Evolutionary conservation across 2,888 invertebrate species (phyloP).

Genomic region (Didymodactylos carnosus): DNA sequence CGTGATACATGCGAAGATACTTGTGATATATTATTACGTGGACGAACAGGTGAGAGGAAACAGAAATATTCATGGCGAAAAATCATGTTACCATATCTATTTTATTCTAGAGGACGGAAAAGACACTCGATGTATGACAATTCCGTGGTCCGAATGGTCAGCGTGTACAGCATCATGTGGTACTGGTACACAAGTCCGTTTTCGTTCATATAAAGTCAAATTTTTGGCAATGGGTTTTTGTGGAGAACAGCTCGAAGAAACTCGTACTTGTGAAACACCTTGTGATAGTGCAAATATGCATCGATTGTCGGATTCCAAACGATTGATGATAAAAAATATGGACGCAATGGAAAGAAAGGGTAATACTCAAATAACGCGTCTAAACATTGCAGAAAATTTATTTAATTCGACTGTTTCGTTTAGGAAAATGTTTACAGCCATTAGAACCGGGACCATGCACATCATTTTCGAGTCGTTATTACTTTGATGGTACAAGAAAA

Average conservation of each 20-base stretch:
- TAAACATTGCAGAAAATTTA: not conserved
- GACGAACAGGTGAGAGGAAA: not conserved
- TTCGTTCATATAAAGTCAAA: conserved; percentile 35
- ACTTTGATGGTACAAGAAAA: conserved; percentile 51
- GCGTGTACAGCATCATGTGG: conserved; percentile 62
- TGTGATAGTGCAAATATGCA: not conserved
- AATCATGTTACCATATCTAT: not conserved
- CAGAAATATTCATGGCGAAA: conserved; percentile 17
- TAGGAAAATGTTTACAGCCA: conserved; percentile 12
- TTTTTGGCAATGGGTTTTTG: conserved; percentile 4
- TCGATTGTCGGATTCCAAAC: not conserved
- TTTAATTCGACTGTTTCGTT: not conserved
- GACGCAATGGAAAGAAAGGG: not conserved
- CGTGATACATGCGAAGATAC: conserved; percentile 14
- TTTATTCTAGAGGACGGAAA: conserved; percentile 12
- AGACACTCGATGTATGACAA: conserved; percentile 45
- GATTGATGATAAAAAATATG: not conserved
- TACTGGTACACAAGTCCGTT: conserved; percentile 38
- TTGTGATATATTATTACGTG: conserved; percentile 12
- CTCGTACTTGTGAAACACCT: not conserved
- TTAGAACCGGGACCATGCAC: conserved; percentile 9
- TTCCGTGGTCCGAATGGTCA: conserved; percentile 63
- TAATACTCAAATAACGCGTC: not conserved
- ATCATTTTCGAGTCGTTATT: conserved; percentile 45
- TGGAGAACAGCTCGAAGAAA: conserved; percentile 4